phyloP scores from a whole-genome alignment of 2,888 invertebrate genomes.

The Aphidoletes aphidimyza region DNA sequence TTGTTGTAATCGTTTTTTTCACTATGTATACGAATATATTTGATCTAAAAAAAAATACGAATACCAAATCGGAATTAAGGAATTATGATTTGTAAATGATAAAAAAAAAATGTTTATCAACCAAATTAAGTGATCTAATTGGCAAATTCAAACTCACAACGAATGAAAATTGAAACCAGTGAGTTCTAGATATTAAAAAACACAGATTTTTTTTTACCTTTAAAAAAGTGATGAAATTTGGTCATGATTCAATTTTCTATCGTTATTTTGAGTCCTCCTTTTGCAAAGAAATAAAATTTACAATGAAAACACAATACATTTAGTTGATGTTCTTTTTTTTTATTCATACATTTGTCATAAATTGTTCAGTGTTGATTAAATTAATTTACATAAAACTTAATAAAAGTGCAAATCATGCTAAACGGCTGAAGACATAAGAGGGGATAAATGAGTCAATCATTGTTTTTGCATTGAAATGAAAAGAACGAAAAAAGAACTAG shows the following conservation, averaged over 20 bases:
- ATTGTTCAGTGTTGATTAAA: neutral
- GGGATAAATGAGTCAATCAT: neutral
- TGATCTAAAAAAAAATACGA: neutral
- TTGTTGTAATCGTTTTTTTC: neutral
- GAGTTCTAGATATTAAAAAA: no score
- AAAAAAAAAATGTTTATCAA: no score
- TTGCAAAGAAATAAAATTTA: neutral
- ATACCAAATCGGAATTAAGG: neutral
- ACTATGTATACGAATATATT: neutral
- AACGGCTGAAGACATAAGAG: neutral
- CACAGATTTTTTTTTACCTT: neutral
- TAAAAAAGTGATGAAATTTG: neutral
- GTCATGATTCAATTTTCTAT: neutral
- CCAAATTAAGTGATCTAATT: no score
- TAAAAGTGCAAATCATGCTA: neutral
- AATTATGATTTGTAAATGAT: no score
- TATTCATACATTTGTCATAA: neutral
- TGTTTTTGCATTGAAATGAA: neutral
- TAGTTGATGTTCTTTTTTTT: neutral
- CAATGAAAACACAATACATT: constrained; percentile 17
- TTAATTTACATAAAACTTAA: neutral
- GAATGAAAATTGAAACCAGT: no score
- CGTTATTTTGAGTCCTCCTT: neutral
- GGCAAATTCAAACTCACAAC: no score
- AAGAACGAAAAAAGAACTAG: neutral